Evolutionary conservation across 2,888 invertebrate genomes (phyloP).

Genomic region (Rotaria magnacalcarata): DNA sequence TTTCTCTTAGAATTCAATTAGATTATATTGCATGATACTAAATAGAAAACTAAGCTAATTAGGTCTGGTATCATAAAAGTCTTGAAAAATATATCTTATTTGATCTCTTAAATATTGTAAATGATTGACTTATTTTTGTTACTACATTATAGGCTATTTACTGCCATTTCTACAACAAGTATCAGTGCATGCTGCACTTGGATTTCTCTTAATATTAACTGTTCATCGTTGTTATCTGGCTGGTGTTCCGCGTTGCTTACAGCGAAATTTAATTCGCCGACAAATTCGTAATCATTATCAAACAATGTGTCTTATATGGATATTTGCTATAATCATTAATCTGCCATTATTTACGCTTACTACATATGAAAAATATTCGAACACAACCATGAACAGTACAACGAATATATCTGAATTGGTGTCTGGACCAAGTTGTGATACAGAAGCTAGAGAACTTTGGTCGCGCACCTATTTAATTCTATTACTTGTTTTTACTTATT

Average conservation of each 20-base stretch:
- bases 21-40: no score
- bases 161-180: conserved; percentile 28
- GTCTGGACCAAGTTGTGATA: neutral
- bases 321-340: neutral
- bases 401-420: neutral
- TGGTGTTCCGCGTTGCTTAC: conserved; percentile 14
- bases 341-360: neutral
- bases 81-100: no score
- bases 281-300: conserved; percentile 2
- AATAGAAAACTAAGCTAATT: no score
- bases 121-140: no score
- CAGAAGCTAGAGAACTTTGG: conserved; percentile 19
- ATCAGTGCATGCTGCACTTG: neutral
- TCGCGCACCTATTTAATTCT: neutral
- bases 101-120: no score
- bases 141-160: neutral
- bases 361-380: neutral
- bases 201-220: conserved; percentile 3
- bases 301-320: neutral
- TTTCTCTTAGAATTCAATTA: no score
- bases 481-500: neutral
- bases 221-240: conserved; percentile 32
- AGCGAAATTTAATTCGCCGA: neutral
- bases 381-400: neutral
- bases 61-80: no score